These are phyloP conservation scores for Ancistrus triradiatus DNA, from an alignment of 2,113 vertebrate genomes.

Conservation along the genomic window DNA sequence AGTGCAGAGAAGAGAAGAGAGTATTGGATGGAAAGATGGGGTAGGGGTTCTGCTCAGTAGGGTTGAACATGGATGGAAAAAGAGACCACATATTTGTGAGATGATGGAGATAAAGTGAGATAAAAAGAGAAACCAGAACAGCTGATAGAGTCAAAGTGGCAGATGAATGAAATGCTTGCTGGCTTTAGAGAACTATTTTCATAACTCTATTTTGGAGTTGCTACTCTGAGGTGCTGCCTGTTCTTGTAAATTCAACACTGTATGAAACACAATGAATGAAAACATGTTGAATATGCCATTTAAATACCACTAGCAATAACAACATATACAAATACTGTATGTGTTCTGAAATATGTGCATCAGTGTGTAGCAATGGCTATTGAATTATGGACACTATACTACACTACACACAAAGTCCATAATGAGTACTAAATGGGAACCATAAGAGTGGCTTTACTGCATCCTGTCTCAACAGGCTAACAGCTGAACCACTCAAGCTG, in stretches of 20 bases:
- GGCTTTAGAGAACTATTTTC: slow-evolving; percentile 42
- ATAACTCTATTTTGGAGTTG: slow-evolving; percentile 43
- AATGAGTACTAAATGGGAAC: slow-evolving; percentile 19
- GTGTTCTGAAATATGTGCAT: not conserved
- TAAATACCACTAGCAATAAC: not conserved
- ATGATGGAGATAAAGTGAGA: not conserved
- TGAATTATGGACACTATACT: not conserved
- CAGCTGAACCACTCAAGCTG: no score
- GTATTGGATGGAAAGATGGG: no score
- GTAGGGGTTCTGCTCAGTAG: no score
- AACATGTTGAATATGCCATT: not conserved
- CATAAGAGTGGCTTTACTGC: slow-evolving; percentile 26
- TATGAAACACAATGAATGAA: not conserved
- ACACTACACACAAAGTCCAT: slow-evolving; percentile 4
- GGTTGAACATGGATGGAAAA: no score
- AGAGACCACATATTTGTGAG: not conserved
- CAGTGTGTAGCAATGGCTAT: not conserved
- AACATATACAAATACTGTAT: not conserved
- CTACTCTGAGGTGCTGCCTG: slow-evolving; percentile 17
- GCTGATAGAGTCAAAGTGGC: slow-evolving; percentile 17
- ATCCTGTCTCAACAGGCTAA: slow-evolving; percentile 33
- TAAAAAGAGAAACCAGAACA: slow-evolving; percentile 27
- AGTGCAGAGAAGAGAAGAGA: no score
- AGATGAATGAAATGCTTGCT: slow-evolving; percentile 37
- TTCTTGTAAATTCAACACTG: slow-evolving; percentile 1